Evolutionary conservation across 1,140 invertebrate genomes (phyloP).

Genomic region (Eueides isabella): DNA sequence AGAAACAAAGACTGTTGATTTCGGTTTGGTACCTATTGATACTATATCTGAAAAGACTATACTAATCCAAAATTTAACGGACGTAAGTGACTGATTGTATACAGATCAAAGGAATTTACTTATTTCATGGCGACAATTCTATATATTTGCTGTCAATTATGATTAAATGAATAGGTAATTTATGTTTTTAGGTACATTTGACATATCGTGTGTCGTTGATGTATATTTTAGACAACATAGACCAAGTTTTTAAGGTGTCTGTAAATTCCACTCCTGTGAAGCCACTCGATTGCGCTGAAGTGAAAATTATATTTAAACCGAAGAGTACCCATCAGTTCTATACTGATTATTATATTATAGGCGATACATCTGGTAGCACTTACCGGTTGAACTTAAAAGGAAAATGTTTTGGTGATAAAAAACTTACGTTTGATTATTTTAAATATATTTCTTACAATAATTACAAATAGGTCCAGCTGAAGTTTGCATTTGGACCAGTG

Average conservation of each 20-base stretch:
- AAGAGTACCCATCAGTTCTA: conserved; percentile 59
- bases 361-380: conserved; percentile 61
- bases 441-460: not conserved
- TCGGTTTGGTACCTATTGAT: conserved; percentile 60
- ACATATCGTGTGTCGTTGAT: conserved; percentile 63
- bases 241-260: conserved; percentile 65
- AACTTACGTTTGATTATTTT: no score
- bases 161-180: not conserved
- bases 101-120: not conserved
- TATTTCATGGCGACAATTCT: not conserved
- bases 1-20: conserved; percentile 56
- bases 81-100: conserved; percentile 43
- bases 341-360: conserved; percentile 70
- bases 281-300: conserved; percentile 50
- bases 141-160: not conserved
- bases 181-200: conserved; percentile 53
- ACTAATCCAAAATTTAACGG: conserved; percentile 55
- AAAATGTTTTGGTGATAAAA: conserved; percentile 61
- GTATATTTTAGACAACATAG: conserved; percentile 62
- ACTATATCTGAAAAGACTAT: conserved; percentile 53
- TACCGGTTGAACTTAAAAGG: conserved; percentile 67
- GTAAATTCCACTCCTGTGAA: conserved; percentile 56
- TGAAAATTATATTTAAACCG: conserved; percentile 60
- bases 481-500: no score
- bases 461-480: not conserved